Percentiles rank a stretch among this genome's conserved stretches.
These are phyloP conservation scores for Adelosebastes latens DNA, from an alignment of 2,797 vertebrate genomes.

Conservation along the genomic window DNA sequence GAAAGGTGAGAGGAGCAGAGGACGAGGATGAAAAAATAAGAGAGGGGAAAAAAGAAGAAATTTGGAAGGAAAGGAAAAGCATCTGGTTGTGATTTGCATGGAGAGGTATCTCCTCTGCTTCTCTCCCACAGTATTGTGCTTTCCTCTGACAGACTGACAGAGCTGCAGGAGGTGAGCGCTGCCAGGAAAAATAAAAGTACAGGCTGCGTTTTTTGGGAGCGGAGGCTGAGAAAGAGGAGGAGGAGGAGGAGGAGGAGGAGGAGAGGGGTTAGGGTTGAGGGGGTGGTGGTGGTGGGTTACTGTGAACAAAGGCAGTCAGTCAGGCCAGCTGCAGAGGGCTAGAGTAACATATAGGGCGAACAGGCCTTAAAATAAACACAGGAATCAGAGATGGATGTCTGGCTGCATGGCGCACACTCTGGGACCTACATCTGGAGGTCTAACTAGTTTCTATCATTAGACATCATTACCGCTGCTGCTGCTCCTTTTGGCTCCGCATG, in stretches of 20 bases:
- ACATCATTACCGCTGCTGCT: conserved; percentile 44
- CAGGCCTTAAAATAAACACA: conserved; percentile 56
- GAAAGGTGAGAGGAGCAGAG: conserved; percentile 35
- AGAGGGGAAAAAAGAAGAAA: conserved; percentile 1
- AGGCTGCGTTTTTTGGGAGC: conserved; percentile 44
- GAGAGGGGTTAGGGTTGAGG: not conserved
- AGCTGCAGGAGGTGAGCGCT: conserved; percentile 67
- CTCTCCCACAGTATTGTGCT: conserved; percentile 76
- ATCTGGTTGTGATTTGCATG: conserved; percentile 76
- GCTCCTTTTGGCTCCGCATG: not conserved
- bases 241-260: not conserved
- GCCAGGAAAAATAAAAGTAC: conserved; percentile 83
- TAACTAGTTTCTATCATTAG: conserved; percentile 53
- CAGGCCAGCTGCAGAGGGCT: conserved; percentile 52
- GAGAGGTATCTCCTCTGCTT: conserved; percentile 65
- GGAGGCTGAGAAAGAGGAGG: conserved; percentile 15
- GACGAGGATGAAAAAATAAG: not conserved
- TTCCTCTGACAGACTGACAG: conserved; percentile 74
- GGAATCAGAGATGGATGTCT: conserved; percentile 42
- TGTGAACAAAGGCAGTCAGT: conserved; percentile 64
- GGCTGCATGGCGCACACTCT: conserved; percentile 21
- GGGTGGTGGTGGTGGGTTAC: conserved; percentile 17
- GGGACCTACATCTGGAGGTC: conserved; percentile 57
- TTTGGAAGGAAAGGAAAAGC: conserved; percentile 36
- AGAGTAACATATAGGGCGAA: conserved; percentile 42